These are phyloP conservation scores for Psittacula cyanocephala DNA, from an alignment of 2,113 vertebrate species.

Conservation along the genomic window DNA sequence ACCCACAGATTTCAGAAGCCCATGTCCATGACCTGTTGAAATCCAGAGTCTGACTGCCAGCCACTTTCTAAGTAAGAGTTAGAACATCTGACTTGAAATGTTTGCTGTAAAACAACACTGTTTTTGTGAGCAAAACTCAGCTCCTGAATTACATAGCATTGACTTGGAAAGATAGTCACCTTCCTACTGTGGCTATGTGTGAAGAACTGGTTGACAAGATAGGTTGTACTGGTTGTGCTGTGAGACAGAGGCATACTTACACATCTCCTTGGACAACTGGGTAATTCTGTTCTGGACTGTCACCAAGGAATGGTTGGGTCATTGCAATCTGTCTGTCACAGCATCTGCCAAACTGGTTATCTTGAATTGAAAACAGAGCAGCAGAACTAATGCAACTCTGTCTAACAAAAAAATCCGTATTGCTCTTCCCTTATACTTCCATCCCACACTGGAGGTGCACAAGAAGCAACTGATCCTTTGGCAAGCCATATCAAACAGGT, in stretches of 20 bases:
- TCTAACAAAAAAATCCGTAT: background rate
- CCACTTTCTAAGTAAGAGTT: background rate
- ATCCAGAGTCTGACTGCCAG: background rate
- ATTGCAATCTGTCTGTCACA: background rate
- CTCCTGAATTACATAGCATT: background rate
- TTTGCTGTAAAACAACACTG: background rate
- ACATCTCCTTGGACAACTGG: background rate
- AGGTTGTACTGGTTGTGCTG: background rate
- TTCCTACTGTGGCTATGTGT: background rate
- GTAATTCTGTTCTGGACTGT: background rate
- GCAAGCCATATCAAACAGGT: background rate
- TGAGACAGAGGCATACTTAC: background rate
- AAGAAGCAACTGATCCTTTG: background rate
- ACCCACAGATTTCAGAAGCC: background rate
- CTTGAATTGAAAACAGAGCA: background rate
- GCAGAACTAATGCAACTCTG: background rate
- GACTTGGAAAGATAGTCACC: background rate
- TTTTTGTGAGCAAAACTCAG: background rate
- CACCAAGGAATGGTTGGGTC: background rate
- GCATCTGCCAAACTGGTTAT: background rate
- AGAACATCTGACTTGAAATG: background rate
- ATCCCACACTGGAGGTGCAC: background rate
- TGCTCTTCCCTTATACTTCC: background rate
- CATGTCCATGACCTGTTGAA: background rate
- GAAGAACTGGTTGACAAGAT: rapidly evolving